Evolutionary conservation across 2,888 invertebrate genomes (phyloP).

Genomic region (Crepidodera aurea): DNA sequence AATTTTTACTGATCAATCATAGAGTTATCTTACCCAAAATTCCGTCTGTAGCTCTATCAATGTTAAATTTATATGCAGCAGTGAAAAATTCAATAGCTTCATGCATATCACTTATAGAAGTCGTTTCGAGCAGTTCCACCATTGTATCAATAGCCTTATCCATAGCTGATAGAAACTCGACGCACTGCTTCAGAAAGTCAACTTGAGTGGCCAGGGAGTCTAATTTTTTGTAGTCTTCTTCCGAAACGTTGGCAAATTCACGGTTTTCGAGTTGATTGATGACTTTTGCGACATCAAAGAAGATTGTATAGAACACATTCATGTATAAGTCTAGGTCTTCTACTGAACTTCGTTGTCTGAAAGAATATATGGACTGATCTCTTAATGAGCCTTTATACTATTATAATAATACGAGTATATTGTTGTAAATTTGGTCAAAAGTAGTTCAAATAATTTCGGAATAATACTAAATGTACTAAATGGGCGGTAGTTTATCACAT

Average conservation of each 20-base stretch:
- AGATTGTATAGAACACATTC: conserved; percentile 30
- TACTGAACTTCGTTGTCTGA: neutral
- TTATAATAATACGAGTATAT: too few species aligned
- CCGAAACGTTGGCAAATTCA: conserved; percentile 32
- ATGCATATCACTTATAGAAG: conserved; percentile 79
- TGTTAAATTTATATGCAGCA: conserved; percentile 78
- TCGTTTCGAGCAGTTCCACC: conserved; percentile 76
- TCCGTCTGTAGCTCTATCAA: conserved; percentile 76
- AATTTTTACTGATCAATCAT: too few species aligned
- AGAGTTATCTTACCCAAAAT: conserved; percentile 64
- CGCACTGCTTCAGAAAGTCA: conserved; percentile 71
- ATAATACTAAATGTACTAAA: too few species aligned
- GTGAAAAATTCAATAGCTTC: conserved; percentile 92
- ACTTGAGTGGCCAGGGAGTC: conserved; percentile 64
- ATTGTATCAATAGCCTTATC: conserved; percentile 63
- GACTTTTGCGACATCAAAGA: conserved; percentile 30
- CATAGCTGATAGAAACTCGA: conserved; percentile 51
- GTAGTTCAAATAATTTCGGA: too few species aligned
- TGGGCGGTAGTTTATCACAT: too few species aligned
- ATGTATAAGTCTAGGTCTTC: conserved; percentile 30
- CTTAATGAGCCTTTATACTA: too few species aligned
- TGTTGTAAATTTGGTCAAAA: too few species aligned
- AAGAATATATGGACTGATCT: too few species aligned
- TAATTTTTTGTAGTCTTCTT: conserved; percentile 60
- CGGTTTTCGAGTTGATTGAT: conserved; percentile 23